Evolutionary conservation across 2,888 invertebrate species (phyloP).

Genomic region (Gordius sp.): DNA sequence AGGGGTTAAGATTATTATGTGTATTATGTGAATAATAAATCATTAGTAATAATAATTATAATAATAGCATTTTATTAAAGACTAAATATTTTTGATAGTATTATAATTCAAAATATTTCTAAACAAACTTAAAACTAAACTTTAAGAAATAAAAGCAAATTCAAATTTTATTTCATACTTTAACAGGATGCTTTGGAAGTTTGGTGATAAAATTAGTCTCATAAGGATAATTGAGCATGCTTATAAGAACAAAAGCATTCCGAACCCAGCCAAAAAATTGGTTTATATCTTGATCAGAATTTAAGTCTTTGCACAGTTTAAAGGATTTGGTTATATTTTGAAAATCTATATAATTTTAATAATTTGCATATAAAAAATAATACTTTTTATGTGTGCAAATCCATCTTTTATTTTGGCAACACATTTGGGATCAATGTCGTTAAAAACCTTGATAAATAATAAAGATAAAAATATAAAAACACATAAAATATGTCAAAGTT

Average conservation of each 20-base stretch:
- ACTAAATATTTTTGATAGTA: too few relatives aligned
- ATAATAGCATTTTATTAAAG: too few relatives aligned
- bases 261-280: neutral
- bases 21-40: too few relatives aligned
- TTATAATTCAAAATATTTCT: too few relatives aligned
- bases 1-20: too few relatives aligned
- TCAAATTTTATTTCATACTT: neutral
- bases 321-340: neutral
- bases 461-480: neutral
- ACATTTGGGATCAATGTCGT: neutral
- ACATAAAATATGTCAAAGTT: conserved; percentile 3
- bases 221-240: conserved; percentile 12
- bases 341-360: neutral
- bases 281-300: neutral
- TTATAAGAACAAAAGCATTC: neutral
- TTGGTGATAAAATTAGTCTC: neutral
- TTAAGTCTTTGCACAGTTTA: neutral
- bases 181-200: neutral
- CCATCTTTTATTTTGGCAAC: neutral
- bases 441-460: neutral
- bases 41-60: too few relatives aligned
- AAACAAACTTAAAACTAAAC: too few relatives aligned
- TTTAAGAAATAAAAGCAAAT: neutral
- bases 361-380: neutral
- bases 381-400: conserved; percentile 2